Base-by-base conservation (phyloP, 2,888 invertebrate genomes). In the Allolobophora icterica region DNA sequence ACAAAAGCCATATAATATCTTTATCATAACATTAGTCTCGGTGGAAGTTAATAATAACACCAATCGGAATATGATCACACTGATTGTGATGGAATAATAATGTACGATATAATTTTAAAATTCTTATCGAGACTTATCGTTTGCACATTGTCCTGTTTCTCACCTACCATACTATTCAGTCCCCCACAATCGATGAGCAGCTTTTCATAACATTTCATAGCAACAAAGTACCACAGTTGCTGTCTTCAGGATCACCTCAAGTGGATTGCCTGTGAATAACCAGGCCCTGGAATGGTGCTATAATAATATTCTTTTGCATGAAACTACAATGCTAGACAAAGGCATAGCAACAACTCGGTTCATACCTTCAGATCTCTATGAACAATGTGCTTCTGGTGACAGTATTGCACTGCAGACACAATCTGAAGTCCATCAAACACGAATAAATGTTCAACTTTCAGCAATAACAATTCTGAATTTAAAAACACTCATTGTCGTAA, bases 371-470 rank as follows among this genome's bases (percentile, higher is more conserved):
- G 96, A 95, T 97, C 97, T 95, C 97, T 97, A 97, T 99, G 99
- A 95, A 99, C 99, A 95, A 99, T 99, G 96, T 98, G 97, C 96
- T 99, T 99, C 96, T 99, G 99, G 96, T 99, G 99, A 96, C 99
- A 99, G 97, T 99, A 99, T 96, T 99, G 99, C 95, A 99, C 99
- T 94, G 99, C 99, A 94, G 99, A 99, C 92, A 99, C 99, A 95
- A 99, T 99, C 97, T 99, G 95, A 83, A 92, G 90, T n/a, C 34
- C 6, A 33, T 15, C 34, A 34, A 38, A 90, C 21, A 90, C 0
- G 71, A 90, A 90, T n/a, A 34, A 34, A 38, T 71, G 71, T 30
- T 33, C 83, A 33, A 21, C 5, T 35, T 42, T 71, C 58, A n/a
- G 52, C 15, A 90, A 90, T 71, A 40, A 90, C n/a, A 8, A 30